Percentiles rank a stretch among this genome's conserved stretches.
Evolutionary conservation across 2,888 invertebrate species (phyloP).

Genomic region (Trichopria drosophilae): DNA sequence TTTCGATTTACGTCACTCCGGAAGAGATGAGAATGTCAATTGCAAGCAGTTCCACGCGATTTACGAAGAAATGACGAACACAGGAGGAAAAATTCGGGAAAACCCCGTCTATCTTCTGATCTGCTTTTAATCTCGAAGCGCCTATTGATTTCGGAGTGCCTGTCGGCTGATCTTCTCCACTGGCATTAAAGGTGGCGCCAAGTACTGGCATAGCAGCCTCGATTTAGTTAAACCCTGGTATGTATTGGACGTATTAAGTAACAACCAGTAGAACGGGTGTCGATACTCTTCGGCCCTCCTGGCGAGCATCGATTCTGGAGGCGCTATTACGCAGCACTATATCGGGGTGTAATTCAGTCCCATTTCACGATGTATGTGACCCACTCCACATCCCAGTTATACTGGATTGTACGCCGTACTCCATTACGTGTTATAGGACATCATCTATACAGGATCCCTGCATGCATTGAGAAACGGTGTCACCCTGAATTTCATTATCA

Average conservation of each 20-base stretch:
- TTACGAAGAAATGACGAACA: too few species aligned
- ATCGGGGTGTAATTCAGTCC: constrained; percentile 53
- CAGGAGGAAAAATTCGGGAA: too few species aligned
- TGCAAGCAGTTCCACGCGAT: too few species aligned
- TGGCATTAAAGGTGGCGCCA: background rate
- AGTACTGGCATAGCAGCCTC: constrained; percentile 30
- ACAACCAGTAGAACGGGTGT: constrained; percentile 35
- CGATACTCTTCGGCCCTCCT: constrained; percentile 36
- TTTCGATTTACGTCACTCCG: too few species aligned
- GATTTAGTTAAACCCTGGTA: constrained; percentile 45
- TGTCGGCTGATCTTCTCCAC: background rate
- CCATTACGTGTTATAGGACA: constrained; percentile 51
- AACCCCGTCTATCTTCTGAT: too few species aligned
- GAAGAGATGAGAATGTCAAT: too few species aligned
- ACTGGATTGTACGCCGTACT: constrained; percentile 42
- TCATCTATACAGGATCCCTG: constrained; percentile 40
- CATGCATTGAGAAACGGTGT: constrained; percentile 36
- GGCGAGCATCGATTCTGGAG: too few species aligned
- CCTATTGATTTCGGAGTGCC: constrained; percentile 1
- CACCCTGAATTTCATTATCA: constrained; percentile 43
- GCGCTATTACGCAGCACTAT: constrained; percentile 46
- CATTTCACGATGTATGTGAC: constrained; percentile 50
- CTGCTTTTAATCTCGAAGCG: too few species aligned
- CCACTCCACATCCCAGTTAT: constrained; percentile 47
- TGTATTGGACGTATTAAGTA: constrained; percentile 49